phyloP scores from a whole-genome alignment of 2,888 invertebrate species.

The Pristionchus exspectatus region DNA sequence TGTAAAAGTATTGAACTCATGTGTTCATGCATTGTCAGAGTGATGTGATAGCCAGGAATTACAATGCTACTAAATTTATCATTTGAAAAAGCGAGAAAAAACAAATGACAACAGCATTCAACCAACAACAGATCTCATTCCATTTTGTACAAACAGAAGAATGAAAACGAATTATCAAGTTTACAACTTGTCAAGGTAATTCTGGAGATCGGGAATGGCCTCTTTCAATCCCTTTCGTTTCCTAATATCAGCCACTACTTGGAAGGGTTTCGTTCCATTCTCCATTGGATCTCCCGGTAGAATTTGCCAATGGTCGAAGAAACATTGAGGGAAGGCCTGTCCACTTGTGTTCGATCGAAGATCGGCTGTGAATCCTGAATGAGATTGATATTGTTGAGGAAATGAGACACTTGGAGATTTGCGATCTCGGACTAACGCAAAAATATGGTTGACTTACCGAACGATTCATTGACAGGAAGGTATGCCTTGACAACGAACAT shows the following conservation, averaged over 20 bases:
- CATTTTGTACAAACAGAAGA: conserved; percentile 36
- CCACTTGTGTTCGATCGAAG: conserved; percentile 96
- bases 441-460: conserved; percentile 84
- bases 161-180: background rate
- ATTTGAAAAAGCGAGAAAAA: conserved; percentile 41
- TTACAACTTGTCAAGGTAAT: conserved; percentile 99
- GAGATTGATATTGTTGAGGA: conserved; percentile 56
- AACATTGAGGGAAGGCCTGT: conserved; percentile 99
- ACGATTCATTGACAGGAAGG: conserved; percentile 99
- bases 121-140: conserved; percentile 36
- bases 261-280: conserved; percentile 79
- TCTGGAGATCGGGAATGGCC: conserved; percentile 93
- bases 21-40: too few relatives aligned
- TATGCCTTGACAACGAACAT: conserved; percentile 99
- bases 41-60: too few relatives aligned
- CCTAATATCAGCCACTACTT: conserved; percentile 87
- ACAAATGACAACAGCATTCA: conserved; percentile 53
- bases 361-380: conserved; percentile 92
- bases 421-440: background rate
- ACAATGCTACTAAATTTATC: conserved; percentile 40
- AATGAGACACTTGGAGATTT: background rate
- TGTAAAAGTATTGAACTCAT: too few relatives aligned
- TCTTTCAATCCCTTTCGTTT: conserved; percentile 99
- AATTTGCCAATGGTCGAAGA: conserved; percentile 99
- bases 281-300: conserved; percentile 96